Conservation (phyloP, 35 echinoderm and acorn worm genomes). For the Apostichopus japonicus region DNA sequence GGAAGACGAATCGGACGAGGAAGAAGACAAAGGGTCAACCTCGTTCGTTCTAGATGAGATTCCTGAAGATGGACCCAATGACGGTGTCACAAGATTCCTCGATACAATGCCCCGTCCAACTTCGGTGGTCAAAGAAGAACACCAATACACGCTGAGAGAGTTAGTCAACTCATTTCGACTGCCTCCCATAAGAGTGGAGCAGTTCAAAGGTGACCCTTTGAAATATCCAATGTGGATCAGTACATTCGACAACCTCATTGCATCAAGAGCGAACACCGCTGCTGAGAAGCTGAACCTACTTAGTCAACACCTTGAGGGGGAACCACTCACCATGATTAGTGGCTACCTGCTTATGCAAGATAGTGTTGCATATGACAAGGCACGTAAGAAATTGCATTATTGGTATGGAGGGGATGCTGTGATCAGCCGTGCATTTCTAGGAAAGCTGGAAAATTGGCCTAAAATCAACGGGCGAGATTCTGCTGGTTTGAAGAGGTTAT, state of each 20-base stretch:
- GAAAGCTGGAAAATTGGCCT: slow-evolving; percentile 46
- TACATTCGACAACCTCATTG: slow-evolving; percentile 45
- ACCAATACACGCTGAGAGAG: neutral
- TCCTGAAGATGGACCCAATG: neutral
- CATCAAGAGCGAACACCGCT: neutral
- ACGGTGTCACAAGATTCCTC: neutral
- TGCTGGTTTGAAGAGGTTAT: neutral
- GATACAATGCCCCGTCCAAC: neutral
- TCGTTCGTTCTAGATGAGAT: neutral
- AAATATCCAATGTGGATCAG: slow-evolving; percentile 23
- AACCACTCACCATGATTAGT: slow-evolving; percentile 13
- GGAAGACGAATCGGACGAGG: neutral
- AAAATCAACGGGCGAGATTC: slow-evolving; percentile 34
- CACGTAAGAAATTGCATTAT: neutral
- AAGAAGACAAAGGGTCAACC: neutral
- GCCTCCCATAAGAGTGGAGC: neutral
- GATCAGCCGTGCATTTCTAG: slow-evolving; percentile 22
- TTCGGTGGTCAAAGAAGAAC: neutral
- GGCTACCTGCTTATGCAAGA: slow-evolving; percentile 30
- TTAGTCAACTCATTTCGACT: slow-evolving; percentile 44
- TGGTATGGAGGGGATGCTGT: slow-evolving; percentile 8
- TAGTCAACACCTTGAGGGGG: slow-evolving; percentile 22
- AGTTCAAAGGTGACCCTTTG: slow-evolving; percentile 27
- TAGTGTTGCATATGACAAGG: slow-evolving; percentile 23
- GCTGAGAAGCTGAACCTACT: slow-evolving; percentile 49